These are phyloP conservation scores for Cecidostiba fungosa DNA, from an alignment of 2,888 invertebrate species.

Conservation along the genomic window DNA sequence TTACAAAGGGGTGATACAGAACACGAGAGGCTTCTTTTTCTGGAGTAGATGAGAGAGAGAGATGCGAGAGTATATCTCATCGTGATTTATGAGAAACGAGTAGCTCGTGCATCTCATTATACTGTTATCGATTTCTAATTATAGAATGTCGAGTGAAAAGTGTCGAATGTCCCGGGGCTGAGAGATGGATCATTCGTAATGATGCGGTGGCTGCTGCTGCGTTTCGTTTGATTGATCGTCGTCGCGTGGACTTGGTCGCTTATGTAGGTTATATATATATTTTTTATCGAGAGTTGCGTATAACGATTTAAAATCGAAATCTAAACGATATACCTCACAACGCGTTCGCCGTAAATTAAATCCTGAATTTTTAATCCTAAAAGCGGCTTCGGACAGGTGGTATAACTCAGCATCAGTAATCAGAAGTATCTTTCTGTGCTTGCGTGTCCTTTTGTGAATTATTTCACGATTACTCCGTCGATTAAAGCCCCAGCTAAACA, in stretches of 20 bases:
- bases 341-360: background rate
- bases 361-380: slow-evolving; percentile 4
- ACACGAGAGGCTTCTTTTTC: background rate
- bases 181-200: slow-evolving; percentile 35
- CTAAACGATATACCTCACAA: no score
- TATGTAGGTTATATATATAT: background rate
- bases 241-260: background rate
- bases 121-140: slow-evolving; percentile 59
- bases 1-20: background rate
- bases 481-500: background rate
- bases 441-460: background rate
- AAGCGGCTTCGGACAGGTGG: background rate
- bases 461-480: background rate
- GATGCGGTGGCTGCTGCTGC: background rate
- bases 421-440: background rate
- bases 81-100: slow-evolving; percentile 53
- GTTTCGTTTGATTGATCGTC: slow-evolving; percentile 49
- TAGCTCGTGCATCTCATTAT: slow-evolving; percentile 56
- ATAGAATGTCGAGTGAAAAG: slow-evolving; percentile 12
- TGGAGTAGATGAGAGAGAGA: background rate
- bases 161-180: slow-evolving; percentile 25
- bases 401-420: no score
- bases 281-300: no score
- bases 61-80: background rate
- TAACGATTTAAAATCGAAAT: no score